Evolutionary conservation across 1,140 invertebrate species (phyloP).

Genomic region (Drosophila rufa): DNA sequence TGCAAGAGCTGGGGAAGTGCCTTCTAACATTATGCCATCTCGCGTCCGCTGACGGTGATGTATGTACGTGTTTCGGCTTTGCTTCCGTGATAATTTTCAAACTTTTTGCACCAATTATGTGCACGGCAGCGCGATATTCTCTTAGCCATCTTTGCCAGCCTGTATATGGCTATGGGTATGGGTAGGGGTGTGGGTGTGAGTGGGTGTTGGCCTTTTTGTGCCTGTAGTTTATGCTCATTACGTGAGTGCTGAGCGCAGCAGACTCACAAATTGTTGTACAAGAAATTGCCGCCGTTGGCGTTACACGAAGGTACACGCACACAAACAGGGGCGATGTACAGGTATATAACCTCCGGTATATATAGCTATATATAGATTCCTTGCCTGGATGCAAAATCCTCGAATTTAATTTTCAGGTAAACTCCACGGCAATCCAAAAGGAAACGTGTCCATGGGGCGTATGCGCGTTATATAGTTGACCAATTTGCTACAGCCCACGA

Average conservation of each 20-base stretch:
- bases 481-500: constrained; percentile 21
- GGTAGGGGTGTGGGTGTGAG: constrained; percentile 9
- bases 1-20: constrained; percentile 9
- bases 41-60: constrained; percentile 72
- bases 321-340: constrained; percentile 5
- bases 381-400: constrained; percentile 61
- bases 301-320: constrained; percentile 43
- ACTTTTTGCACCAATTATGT: constrained; percentile 83
- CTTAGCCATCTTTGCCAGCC: constrained; percentile 29
- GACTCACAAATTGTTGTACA: constrained; percentile 81
- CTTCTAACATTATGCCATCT: constrained; percentile 71
- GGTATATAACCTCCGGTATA: constrained; percentile 16
- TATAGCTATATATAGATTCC: constrained; percentile 47
- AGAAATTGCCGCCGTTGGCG: constrained; percentile 72
- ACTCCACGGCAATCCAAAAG: constrained; percentile 42
- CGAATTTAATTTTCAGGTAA: constrained; percentile 77
- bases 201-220: constrained; percentile 59
- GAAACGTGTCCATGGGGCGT: constrained; percentile 40
- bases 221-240: constrained; percentile 83
- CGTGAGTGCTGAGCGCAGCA: constrained; percentile 75
- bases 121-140: constrained; percentile 75
- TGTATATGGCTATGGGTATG: constrained; percentile 7
- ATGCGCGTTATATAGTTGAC: constrained; percentile 47
- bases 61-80: constrained; percentile 81
- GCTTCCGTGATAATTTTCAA: constrained; percentile 82